Base-by-base conservation (phyloP, 2,888 invertebrate genomes). In the Agelastica alni region DNA sequence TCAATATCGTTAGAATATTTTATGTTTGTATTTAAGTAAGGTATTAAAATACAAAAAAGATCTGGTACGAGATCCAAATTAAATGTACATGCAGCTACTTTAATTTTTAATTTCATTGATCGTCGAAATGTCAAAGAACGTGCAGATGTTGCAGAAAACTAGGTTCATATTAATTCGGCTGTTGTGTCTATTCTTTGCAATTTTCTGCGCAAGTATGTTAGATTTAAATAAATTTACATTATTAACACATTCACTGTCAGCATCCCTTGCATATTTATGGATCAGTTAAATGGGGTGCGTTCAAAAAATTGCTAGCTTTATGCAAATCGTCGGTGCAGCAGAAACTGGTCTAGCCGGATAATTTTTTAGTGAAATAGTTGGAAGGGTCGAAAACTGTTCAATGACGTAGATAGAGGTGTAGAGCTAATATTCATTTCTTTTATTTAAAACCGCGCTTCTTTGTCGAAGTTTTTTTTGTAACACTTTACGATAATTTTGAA, bases 141-240 rank as follows among this genome's bases (percentile, higher is more conserved):
- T 30, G 16, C 43, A 43, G 43, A 43, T 31, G 43, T 17, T 13
- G 20, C 41, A 4, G 13, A 22, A 26, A 43, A 30, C 12, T 7
- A 41, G 2, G 5, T 13, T 10, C 7, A 14, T 22, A 41, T 7
- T 10, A 26, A 41, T 41, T 43, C 7, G n/a, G 30, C 17, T 30
- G 14, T 28, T 43, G 17, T 10, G 4, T 6, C 30, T 4, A 10
- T 17, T 30, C n/a, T 43, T 43, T 10, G 43, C 43, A n/a, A 43
- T 43, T 43, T 43, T 43, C 30, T 43, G 43, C 43, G 30, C 43
- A 17, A 9, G 31, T 31, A 14, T n/a, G 43, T 17, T 26, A 28
- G 43, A 17, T 43, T 43, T 43, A 43, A 43, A 43, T 43, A 43
- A 43, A 43, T 43, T 43, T 43, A 43, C 43, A 43, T 43, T 28